phyloP scores from a whole-genome alignment of 2,113 vertebrate genomes.

The Sorex fumeus region DNA sequence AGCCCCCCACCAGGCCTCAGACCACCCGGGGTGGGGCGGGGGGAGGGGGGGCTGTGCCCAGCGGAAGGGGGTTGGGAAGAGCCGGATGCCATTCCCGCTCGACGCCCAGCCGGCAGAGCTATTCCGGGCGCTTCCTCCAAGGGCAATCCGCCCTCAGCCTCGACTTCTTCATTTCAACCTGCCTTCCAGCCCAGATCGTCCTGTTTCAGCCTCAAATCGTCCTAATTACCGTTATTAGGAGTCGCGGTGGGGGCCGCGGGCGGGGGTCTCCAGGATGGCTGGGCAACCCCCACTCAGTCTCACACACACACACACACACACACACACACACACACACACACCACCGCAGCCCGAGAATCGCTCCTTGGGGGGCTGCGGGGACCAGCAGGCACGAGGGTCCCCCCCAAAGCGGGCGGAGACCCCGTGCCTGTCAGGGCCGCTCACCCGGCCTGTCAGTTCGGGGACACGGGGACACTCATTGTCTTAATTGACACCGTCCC shows the following conservation, averaged over 20 bases:
- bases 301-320: too few relatives aligned
- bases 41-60: too few relatives aligned
- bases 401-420: slow-evolving; percentile 91
- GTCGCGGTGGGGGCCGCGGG: slow-evolving; percentile 88
- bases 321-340: too few relatives aligned
- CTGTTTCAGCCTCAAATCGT: slow-evolving; percentile 88
- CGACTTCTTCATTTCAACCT: slow-evolving; percentile 87
- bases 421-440: slow-evolving; percentile 95
- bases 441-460: slow-evolving; percentile 95
- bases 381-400: slow-evolving; percentile 82
- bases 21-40: too few relatives aligned
- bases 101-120: background rate
- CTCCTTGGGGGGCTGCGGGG: slow-evolving; percentile 83
- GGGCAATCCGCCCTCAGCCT: too few relatives aligned
- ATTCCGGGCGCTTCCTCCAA: background rate
- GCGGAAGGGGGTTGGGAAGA: too few relatives aligned
- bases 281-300: too few relatives aligned
- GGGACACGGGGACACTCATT: slow-evolving; percentile 89
- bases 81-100: too few relatives aligned
- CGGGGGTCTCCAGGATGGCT: too few relatives aligned
- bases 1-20: background rate
- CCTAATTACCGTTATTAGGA: slow-evolving; percentile 92
- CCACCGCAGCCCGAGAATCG: slow-evolving; percentile 72
- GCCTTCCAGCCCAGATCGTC: slow-evolving; percentile 87
- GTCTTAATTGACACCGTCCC: slow-evolving; percentile 96